phyloP scores from a whole-genome alignment of 2,113 vertebrate genomes.

The Numenius arquata region DNA sequence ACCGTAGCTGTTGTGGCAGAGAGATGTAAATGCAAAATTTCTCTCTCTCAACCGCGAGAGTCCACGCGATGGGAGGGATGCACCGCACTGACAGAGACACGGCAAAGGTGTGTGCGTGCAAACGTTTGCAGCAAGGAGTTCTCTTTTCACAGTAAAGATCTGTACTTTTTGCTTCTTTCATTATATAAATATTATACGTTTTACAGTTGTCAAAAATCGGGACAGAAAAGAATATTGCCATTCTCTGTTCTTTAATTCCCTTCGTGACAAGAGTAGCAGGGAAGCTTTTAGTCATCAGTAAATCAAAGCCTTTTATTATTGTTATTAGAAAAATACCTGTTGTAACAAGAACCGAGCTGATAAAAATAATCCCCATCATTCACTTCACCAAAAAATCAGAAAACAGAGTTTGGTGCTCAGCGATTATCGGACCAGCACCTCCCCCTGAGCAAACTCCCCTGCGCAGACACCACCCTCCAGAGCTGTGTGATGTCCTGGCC shows the following conservation, averaged over 20 bases:
- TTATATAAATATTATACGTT: background rate
- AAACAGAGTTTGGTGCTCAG: background rate
- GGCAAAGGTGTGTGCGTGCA: fast-evolving
- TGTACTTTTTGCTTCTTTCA: background rate
- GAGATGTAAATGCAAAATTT: background rate
- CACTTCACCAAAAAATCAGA: background rate
- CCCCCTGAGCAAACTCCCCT: background rate
- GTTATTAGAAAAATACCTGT: background rate
- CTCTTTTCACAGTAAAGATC: background rate
- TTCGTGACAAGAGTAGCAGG: background rate
- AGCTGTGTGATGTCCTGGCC: fast-evolving
- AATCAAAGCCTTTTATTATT: background rate
- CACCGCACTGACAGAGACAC: background rate
- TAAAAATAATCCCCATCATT: background rate
- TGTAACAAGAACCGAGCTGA: background rate
- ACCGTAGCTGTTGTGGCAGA: background rate
- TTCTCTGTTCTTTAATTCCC: background rate
- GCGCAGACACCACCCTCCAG: background rate
- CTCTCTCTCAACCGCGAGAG: background rate
- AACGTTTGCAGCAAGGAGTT: background rate
- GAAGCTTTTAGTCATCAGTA: background rate
- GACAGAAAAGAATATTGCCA: background rate
- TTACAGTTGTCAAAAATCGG: background rate
- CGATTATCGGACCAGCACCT: no score
- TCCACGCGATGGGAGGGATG: background rate